These are phyloP conservation scores for Sprattus sprattus DNA, from an alignment of 2,113 vertebrate species.

Conservation along the genomic window DNA sequence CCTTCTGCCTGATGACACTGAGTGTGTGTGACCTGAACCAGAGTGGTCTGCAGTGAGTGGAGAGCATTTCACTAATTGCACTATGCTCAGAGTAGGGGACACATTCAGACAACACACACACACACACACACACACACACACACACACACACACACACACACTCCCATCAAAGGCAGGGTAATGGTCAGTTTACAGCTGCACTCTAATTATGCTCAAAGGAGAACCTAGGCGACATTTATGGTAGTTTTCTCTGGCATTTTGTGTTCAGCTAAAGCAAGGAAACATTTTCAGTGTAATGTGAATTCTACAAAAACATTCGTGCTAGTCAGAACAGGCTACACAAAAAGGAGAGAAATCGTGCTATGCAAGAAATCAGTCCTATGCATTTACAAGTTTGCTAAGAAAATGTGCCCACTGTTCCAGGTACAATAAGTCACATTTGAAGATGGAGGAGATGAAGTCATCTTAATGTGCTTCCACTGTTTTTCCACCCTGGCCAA, in stretches of 20 bases:
- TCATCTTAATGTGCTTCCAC: background rate
- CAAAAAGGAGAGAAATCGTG: background rate
- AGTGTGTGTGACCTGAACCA: background rate
- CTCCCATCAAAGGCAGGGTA: background rate
- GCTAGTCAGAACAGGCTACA: background rate
- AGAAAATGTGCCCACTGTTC: background rate
- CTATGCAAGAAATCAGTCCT: background rate
- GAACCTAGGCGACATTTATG: background rate
- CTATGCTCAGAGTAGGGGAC: slow-evolving; percentile 25
- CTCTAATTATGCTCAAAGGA: background rate
- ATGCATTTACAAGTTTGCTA: background rate
- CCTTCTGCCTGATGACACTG: background rate
- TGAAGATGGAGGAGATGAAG: background rate
- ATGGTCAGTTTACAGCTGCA: background rate
- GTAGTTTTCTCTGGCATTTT: background rate
- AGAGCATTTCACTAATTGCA: slow-evolving; percentile 36
- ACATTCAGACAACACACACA: slow-evolving; percentile 32
- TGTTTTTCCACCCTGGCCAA: background rate
- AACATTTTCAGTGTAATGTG: background rate
- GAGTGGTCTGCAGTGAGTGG: slow-evolving; percentile 30
- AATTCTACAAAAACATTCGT: background rate
- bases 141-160: background rate
- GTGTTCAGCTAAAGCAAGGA: background rate
- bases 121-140: slow-evolving; percentile 4
- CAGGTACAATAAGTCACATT: background rate